phyloP scores from a whole-genome alignment of 2,888 invertebrate genomes.

The Agrochola circellaris region DNA sequence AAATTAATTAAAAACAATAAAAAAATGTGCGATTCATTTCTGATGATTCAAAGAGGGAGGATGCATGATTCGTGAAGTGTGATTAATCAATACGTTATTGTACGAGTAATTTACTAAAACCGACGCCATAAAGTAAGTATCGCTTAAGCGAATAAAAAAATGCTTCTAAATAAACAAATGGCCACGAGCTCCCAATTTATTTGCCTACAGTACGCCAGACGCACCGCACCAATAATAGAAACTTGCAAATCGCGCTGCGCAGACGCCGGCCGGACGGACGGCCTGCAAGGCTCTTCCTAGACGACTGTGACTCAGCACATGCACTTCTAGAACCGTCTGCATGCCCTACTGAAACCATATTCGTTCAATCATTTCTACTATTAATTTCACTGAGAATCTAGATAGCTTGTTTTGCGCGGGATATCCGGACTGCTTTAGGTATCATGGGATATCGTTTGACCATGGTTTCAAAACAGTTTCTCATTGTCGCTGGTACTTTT shows the following conservation, averaged over 20 bases:
- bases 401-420: conserved; percentile 48
- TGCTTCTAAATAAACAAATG: not conserved
- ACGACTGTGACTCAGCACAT: conserved; percentile 63
- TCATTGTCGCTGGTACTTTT: conserved; percentile 5
- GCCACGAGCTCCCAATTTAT: conserved; percentile 23
- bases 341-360: conserved; percentile 58
- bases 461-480: conserved; percentile 6
- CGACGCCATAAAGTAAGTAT: conserved; percentile 13
- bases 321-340: conserved; percentile 56
- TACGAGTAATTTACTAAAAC: not conserved
- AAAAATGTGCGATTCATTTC: conserved; percentile 38
- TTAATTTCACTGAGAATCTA: conserved; percentile 36
- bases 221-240: conserved; percentile 68
- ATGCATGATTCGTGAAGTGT: conserved; percentile 21
- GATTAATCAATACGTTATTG: not conserved
- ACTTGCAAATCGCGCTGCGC: conserved; percentile 63
- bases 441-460: conserved; percentile 34
- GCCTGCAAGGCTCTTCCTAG: conserved; percentile 73
- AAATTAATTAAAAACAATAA: conserved; percentile 1
- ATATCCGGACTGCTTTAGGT: conserved; percentile 38
- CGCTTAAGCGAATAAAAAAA: not conserved
- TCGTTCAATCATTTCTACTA: conserved; percentile 30
- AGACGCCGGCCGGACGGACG: conserved; percentile 64
- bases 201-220: conserved; percentile 58
- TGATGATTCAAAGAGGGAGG: conserved; percentile 47